phyloP scores from a whole-genome alignment of 2,888 invertebrate genomes.

The Crossocerus cetratus region DNA sequence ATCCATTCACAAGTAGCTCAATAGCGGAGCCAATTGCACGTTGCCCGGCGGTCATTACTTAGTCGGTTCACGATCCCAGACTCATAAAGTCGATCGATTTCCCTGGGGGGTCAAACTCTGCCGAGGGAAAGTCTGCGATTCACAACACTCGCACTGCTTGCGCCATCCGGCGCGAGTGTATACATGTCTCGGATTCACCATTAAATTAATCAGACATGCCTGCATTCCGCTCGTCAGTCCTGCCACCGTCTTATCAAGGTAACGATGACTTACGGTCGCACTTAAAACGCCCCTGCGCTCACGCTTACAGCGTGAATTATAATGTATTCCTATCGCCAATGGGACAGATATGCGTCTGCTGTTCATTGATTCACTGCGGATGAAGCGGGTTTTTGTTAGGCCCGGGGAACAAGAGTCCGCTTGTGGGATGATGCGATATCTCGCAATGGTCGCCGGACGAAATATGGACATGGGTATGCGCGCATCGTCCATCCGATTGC shows the following conservation, averaged over 20 bases:
- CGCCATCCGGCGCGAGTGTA: neutral
- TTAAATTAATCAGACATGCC: neutral
- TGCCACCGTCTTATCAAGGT: neutral
- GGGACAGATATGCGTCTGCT: neutral
- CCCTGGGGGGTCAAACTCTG: constrained; percentile 12
- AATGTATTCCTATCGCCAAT: neutral
- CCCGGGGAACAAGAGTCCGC: neutral
- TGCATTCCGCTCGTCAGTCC: neutral
- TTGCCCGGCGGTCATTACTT: neutral
- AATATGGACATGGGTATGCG: too few relatives aligned
- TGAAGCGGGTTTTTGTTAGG: neutral
- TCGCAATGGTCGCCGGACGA: neutral
- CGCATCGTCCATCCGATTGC: neutral
- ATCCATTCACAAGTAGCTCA: neutral
- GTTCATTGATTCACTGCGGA: constrained; percentile 1
- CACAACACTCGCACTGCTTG: neutral
- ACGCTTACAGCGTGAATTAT: neutral
- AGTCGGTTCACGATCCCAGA: constrained; percentile 28
- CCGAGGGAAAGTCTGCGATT: constrained; percentile 1
- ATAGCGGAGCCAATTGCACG: neutral
- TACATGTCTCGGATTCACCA: neutral
- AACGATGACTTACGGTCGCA: neutral
- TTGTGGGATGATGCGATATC: neutral
- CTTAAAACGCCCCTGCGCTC: too few relatives aligned
- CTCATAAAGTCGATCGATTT: constrained; percentile 37